A percentile compares a stretch with the other conserved stretches of the same genome.
Conservation (phyloP, 2,113 vertebrate genomes). For the Poicephalus gulielmi region DNA sequence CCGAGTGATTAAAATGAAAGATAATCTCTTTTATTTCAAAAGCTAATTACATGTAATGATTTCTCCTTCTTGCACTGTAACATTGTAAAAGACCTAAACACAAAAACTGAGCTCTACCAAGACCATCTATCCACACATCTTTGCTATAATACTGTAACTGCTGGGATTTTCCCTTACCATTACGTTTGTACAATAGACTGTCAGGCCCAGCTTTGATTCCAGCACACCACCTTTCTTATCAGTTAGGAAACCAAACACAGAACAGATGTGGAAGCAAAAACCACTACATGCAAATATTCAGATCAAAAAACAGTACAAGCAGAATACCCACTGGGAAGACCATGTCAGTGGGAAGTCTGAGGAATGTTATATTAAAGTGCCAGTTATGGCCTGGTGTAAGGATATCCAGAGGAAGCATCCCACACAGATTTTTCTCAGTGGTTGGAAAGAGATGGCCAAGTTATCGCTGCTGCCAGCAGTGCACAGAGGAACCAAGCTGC, state of each 20-base stretch:
- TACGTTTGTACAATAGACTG: background rate
- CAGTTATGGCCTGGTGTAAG: background rate
- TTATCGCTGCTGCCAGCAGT: background rate
- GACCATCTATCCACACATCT: background rate
- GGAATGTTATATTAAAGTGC: background rate
- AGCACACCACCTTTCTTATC: background rate
- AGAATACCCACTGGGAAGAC: background rate
- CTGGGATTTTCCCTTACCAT: background rate
- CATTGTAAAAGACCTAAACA: background rate
- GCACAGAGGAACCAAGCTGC: background rate
- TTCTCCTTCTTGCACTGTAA: background rate
- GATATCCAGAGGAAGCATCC: background rate
- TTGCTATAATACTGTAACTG: background rate
- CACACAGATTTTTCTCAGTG: background rate
- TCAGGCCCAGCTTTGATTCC: background rate
- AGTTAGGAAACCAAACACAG: background rate
- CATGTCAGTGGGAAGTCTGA: background rate
- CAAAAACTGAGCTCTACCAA: background rate
- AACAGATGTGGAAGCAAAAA: conserved; percentile 31
- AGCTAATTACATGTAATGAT: background rate
- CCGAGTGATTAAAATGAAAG: conserved; percentile 30
- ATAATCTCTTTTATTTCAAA: conserved; percentile 10
- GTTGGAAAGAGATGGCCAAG: background rate
- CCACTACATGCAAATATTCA: background rate
- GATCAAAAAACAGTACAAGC: background rate